Conservation (phyloP, 2,113 vertebrate genomes). For the Labrus mixtus region DNA sequence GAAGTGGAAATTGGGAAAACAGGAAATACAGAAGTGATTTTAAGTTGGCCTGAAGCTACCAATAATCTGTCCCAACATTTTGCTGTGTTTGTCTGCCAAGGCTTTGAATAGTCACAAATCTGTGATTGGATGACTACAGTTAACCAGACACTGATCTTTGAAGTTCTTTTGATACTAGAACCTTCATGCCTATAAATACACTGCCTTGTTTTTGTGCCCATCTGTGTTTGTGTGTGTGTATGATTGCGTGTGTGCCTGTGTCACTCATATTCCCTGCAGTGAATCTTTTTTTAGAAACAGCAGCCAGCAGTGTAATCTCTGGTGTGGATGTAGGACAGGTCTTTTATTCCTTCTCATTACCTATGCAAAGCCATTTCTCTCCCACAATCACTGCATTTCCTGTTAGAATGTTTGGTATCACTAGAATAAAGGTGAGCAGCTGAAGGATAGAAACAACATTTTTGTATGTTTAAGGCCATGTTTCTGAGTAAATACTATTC, state of each 20-base stretch:
- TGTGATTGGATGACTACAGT: conserved; percentile 52
- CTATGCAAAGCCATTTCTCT: conserved; percentile 74
- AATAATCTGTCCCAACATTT: conserved; percentile 50
- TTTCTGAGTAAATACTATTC: not conserved
- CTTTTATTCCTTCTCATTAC: conserved; percentile 75
- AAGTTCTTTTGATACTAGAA: conserved; percentile 64
- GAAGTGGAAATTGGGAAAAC: conserved; percentile 48
- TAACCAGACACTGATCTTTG: conserved; percentile 54
- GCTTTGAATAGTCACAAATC: conserved; percentile 47
- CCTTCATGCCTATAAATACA: conserved; percentile 68
- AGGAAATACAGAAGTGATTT: conserved; percentile 45
- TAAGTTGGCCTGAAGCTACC: conserved; percentile 41
- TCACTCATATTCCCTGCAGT: conserved; percentile 74
- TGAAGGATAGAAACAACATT: conserved; percentile 4
- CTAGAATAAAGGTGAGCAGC: conserved; percentile 36
- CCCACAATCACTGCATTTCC: conserved; percentile 54
- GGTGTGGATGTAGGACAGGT: conserved; percentile 73
- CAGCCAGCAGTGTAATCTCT: conserved; percentile 76
- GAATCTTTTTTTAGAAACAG: conserved; percentile 79
- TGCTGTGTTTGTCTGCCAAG: conserved; percentile 50
- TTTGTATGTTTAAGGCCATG: not conserved
- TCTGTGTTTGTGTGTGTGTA: conserved; percentile 32
- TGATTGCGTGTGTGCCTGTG: conserved; percentile 48
- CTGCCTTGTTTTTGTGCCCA: conserved; percentile 52
- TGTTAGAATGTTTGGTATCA: conserved; percentile 50